phyloP scores from a whole-genome alignment of 2,113 vertebrate genomes.

The Drymodes brunneopygia region DNA sequence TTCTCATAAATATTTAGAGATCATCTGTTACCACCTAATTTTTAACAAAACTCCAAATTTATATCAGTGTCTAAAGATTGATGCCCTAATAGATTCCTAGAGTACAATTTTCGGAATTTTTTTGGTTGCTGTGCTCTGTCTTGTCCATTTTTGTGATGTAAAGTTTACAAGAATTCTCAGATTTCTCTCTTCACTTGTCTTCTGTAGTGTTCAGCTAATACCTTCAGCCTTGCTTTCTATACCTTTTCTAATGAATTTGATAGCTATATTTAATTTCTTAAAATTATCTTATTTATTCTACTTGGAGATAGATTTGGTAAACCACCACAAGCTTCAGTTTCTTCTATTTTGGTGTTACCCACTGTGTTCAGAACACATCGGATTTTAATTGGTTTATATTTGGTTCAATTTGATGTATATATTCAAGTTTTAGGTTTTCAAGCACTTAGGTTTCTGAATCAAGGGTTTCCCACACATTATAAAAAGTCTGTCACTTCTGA shows the following conservation, averaged over 20 bases:
- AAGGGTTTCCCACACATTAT: neutral
- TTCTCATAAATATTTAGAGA: neutral
- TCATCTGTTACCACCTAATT: neutral
- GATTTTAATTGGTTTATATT: neutral
- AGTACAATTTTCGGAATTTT: neutral
- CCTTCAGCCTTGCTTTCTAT: neutral
- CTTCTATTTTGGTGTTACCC: neutral
- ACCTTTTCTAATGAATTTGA: neutral
- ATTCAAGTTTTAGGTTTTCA: neutral
- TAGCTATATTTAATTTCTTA: neutral
- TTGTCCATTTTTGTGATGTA: neutral
- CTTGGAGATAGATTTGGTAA: neutral
- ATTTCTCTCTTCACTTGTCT: neutral
- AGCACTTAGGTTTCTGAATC: neutral
- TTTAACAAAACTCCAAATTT: neutral
- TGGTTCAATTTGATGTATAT: neutral
- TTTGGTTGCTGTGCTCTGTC: neutral
- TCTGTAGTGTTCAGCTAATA: rapidly evolving
- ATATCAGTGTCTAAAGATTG: neutral
- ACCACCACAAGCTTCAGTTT: neutral
- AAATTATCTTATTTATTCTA: neutral
- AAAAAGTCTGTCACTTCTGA: neutral
- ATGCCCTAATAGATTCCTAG: neutral
- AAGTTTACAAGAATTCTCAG: neutral
- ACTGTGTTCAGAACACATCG: neutral